These are phyloP conservation scores for Drosophila subpulchrella DNA, from an alignment of 1,140 invertebrate genomes.

Conservation along the genomic window DNA sequence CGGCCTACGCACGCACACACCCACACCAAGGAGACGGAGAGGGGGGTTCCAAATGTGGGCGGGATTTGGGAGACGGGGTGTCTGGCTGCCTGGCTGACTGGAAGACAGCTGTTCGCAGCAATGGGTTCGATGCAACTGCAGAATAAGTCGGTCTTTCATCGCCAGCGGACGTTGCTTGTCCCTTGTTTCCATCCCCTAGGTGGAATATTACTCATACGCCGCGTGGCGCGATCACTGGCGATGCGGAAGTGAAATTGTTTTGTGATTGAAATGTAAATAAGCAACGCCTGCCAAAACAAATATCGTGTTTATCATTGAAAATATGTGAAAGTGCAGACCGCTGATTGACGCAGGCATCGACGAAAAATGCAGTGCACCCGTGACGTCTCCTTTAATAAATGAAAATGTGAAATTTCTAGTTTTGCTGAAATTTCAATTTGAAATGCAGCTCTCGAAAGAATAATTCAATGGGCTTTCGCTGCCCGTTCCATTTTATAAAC, in stretches of 20 bases:
- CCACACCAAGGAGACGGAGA: background rate
- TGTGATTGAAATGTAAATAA: conserved; percentile 79
- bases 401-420: conserved; percentile 2
- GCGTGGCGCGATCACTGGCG: conserved; percentile 63
- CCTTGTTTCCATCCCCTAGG: conserved; percentile 11
- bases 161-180: conserved; percentile 57
- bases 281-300: conserved; percentile 66
- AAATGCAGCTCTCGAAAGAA: conserved; percentile 7
- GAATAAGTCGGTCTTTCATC: conserved; percentile 76
- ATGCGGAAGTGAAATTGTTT: conserved; percentile 59
- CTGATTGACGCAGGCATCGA: conserved; percentile 48
- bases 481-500: conserved; percentile 38
- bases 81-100: conserved; percentile 67
- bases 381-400: conserved; percentile 35
- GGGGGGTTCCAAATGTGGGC: background rate
- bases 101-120: conserved; percentile 76
- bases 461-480: conserved; percentile 2
- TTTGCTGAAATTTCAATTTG: conserved; percentile 9
- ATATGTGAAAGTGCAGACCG: conserved; percentile 48
- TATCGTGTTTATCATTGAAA: conserved; percentile 65
- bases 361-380: conserved; percentile 21
- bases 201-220: conserved; percentile 66
- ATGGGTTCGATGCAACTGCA: conserved; percentile 57
- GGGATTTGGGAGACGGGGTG: conserved; percentile 5
- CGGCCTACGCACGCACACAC: conserved; percentile 64